phyloP scores from a whole-genome alignment of 2,797 vertebrate genomes.

The Chelonia mydas region DNA sequence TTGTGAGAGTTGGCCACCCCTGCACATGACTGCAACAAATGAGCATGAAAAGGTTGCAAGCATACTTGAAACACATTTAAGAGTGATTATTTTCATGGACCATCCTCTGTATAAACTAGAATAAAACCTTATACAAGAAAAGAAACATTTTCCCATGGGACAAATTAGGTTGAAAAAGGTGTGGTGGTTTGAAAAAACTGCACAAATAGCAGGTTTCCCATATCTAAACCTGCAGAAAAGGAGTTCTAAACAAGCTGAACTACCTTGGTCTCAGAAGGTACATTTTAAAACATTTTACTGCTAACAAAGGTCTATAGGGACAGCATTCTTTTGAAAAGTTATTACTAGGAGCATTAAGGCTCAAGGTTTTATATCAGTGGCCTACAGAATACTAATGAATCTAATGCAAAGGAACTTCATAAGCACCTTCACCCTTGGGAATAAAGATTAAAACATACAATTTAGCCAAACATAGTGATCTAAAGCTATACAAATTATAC shows the following conservation, averaged over 20 bases:
- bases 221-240: neutral
- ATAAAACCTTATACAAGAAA: neutral
- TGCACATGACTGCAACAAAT: neutral
- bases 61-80: neutral
- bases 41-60: neutral
- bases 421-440: neutral
- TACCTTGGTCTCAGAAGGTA: accelerated
- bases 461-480: neutral
- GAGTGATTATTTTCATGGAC: neutral
- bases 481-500: neutral
- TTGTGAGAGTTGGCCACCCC: neutral
- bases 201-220: neutral
- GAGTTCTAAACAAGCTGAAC: neutral
- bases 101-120: neutral
- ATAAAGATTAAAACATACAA: neutral
- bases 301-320: neutral
- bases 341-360: neutral
- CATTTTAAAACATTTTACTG: accelerated
- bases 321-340: neutral
- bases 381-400: neutral
- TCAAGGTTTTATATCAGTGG: neutral
- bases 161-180: neutral
- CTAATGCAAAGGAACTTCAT: neutral
- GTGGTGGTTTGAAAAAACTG: neutral
- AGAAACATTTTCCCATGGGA: neutral